Evolutionary conservation across 2,888 invertebrate genomes (phyloP).

Genomic region (Itoplectis maculator): DNA sequence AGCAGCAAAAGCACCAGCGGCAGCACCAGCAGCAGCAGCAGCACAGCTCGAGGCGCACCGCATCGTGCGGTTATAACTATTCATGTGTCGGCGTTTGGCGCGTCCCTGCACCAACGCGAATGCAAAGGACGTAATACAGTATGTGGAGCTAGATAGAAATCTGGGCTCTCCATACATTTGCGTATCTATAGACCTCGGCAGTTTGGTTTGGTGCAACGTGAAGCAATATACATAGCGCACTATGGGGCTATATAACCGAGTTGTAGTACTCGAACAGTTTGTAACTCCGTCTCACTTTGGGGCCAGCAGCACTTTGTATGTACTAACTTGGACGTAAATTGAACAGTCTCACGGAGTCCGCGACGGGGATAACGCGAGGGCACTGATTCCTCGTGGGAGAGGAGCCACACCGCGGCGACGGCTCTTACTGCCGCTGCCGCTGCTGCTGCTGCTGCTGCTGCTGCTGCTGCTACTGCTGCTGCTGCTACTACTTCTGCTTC

Average conservation of each 20-base stretch:
- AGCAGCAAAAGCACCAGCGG: background rate
- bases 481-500: conserved; percentile 39
- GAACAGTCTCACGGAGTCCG: conserved; percentile 66
- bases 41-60: conserved; percentile 30
- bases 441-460: conserved; percentile 8
- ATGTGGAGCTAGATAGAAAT: conserved; percentile 47
- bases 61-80: conserved; percentile 60
- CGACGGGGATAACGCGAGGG: conserved; percentile 37
- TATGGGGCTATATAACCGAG: conserved; percentile 10
- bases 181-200: conserved; percentile 26
- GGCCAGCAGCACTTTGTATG: conserved; percentile 67
- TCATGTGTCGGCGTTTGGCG: conserved; percentile 59
- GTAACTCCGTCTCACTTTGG: conserved; percentile 59
- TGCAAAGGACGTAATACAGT: conserved; percentile 53
- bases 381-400: conserved; percentile 72
- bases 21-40: background rate
- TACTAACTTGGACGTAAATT: conserved; percentile 74
- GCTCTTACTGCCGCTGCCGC: conserved; percentile 33
- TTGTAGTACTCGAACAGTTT: conserved; percentile 22
- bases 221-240: conserved; percentile 51
- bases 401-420: conserved; percentile 30
- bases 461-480: conserved; percentile 40
- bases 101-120: conserved; percentile 44
- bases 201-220: conserved; percentile 47
- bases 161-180: conserved; percentile 55